Percentiles rank a stretch among this genome's conserved stretches.
These are phyloP conservation scores for Epinotia nisella DNA, from an alignment of 2,888 invertebrate species.

Conservation along the genomic window DNA sequence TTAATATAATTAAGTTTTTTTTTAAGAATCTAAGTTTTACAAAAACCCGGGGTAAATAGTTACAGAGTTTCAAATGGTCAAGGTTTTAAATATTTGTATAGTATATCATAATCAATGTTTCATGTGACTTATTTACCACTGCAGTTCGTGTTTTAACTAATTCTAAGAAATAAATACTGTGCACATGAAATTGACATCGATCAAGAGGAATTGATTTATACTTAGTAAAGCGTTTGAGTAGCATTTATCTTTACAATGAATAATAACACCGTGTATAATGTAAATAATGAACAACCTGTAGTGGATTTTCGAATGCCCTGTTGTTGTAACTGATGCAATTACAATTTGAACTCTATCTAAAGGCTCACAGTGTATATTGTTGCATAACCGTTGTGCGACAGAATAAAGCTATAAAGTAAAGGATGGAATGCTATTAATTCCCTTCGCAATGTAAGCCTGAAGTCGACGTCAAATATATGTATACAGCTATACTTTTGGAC, in stretches of 20 bases:
- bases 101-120: no score
- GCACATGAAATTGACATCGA: not conserved
- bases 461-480: no score
- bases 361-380: not conserved
- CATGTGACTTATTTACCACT: no score
- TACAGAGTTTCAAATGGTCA: no score
- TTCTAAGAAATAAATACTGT: not conserved
- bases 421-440: not conserved
- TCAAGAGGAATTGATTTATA: constrained; percentile 9
- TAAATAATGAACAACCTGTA: not conserved
- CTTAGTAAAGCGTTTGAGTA: not conserved
- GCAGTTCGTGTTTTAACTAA: not conserved
- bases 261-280: not conserved
- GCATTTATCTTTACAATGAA: constrained; percentile 9
- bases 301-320: not conserved
- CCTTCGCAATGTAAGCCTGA: not conserved
- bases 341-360: not conserved
- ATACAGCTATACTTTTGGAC: no score
- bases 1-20: no score
- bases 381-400: not conserved
- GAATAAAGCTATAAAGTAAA: not conserved
- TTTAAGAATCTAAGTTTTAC: no score
- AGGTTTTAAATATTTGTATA: no score
- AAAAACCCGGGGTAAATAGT: no score
- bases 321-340: not conserved